Evolutionary conservation across 2,113 vertebrate genomes (phyloP).

Genomic region (Condylura cristata): DNA sequence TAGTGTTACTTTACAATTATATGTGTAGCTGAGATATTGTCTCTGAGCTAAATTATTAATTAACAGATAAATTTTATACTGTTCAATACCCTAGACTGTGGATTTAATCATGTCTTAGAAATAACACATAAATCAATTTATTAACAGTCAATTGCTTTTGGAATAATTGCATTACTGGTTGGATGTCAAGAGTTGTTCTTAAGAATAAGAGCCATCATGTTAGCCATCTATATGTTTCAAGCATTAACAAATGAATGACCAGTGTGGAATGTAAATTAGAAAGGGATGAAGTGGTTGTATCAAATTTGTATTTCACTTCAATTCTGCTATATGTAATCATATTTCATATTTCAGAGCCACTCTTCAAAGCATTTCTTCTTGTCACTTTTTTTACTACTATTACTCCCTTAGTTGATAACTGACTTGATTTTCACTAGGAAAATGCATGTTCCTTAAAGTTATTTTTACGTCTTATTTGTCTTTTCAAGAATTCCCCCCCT

Average conservation of each 20-base stretch:
- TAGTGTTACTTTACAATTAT: not conserved
- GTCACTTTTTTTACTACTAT: not conserved
- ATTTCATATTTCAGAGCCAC: constrained; percentile 23
- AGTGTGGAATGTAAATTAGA: constrained; percentile 23
- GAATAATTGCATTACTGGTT: constrained; percentile 22
- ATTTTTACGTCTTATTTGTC: constrained; percentile 6
- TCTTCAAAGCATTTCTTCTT: constrained; percentile 5
- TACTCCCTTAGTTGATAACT: not conserved
- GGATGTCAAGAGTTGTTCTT: constrained; percentile 25
- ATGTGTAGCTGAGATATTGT: not conserved
- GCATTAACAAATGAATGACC: not conserved
- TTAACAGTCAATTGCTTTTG: constrained; percentile 15
- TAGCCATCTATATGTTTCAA: constrained; percentile 27
- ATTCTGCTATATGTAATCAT: not conserved
- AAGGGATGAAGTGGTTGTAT: constrained; percentile 25
- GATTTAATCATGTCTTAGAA: constrained; percentile 43
- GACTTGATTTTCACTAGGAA: not conserved
- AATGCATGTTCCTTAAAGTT: not conserved
- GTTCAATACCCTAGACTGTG: not conserved
- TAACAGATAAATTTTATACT: constrained; percentile 5
- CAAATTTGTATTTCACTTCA: constrained; percentile 29
- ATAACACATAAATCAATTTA: constrained; percentile 40
- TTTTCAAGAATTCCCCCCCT: not conserved
- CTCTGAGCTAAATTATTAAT: constrained; percentile 46
- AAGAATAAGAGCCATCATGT: constrained; percentile 39